A percentile compares a stretch with the other conserved stretches of the same genome.
phyloP scores from a whole-genome alignment of 2,113 vertebrate genomes.

The Galbula dea region DNA sequence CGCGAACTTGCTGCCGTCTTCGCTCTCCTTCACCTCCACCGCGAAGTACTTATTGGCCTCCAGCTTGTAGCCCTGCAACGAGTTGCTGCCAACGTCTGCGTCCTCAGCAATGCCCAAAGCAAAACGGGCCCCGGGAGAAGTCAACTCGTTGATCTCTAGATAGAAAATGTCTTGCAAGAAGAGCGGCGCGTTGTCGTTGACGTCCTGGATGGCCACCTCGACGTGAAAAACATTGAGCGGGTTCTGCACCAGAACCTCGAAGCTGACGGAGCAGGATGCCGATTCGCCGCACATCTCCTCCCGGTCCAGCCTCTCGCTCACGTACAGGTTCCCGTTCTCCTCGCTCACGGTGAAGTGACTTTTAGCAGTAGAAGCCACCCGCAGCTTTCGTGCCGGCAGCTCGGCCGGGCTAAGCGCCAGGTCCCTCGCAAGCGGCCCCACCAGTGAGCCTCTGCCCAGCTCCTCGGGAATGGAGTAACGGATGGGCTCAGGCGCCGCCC shows the following conservation, averaged over 20 bases:
- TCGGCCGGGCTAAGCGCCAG: not conserved
- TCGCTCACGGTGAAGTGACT: constrained; percentile 40
- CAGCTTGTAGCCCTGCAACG: constrained; percentile 67
- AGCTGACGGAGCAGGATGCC: constrained; percentile 61
- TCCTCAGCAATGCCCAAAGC: too few relatives aligned
- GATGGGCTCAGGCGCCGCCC: not conserved
- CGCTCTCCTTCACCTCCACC: constrained; percentile 47
- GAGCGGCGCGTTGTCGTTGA: constrained; percentile 16
- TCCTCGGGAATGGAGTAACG: constrained; percentile 22
- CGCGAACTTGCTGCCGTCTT: not conserved
- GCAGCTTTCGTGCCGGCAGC: not conserved
- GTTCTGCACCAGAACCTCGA: constrained; percentile 73
- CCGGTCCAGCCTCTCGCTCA: constrained; percentile 64
- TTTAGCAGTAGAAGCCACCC: not conserved
- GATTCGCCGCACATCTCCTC: constrained; percentile 65
- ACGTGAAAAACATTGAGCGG: constrained; percentile 65
- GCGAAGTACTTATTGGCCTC: constrained; percentile 48
- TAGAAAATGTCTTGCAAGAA: too few relatives aligned
- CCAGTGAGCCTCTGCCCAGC: constrained; percentile 38
- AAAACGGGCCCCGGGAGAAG: too few relatives aligned
- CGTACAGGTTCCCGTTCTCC: constrained; percentile 62
- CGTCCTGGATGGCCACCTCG: constrained; percentile 47
- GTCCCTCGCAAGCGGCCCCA: constrained; percentile 47
- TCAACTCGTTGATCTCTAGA: too few relatives aligned
- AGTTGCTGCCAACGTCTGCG: constrained; percentile 59